Conservation (phyloP, 2,797 vertebrate species). For the Coluber constrictor region DNA sequence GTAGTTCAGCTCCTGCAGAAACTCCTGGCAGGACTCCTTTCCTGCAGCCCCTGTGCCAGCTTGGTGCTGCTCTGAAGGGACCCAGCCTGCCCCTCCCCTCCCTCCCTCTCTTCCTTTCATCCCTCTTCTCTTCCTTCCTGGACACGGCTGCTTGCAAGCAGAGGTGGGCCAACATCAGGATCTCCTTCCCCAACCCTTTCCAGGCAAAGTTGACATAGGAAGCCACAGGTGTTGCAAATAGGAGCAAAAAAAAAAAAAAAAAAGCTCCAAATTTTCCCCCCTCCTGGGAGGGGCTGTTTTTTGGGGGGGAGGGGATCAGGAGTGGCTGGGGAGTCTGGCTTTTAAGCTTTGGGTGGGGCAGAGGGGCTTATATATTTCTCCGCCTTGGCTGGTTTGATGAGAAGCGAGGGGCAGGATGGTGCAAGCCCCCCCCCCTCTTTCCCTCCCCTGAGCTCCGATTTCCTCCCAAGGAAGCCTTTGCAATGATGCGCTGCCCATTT, state of each 20-base stretch:
- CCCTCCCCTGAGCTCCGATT: background rate
- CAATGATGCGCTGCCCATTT: slow-evolving; percentile 20
- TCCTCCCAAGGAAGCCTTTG: background rate
- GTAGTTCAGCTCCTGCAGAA: background rate
- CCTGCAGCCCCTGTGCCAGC: too few relatives aligned
- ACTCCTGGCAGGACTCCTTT: background rate
- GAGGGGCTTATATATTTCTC: background rate
- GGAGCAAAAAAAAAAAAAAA: background rate
- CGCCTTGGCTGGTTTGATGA: background rate
- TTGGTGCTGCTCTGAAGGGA: background rate
- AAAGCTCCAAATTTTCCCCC: background rate
- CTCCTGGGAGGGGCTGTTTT: background rate
- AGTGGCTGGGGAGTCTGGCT: background rate
- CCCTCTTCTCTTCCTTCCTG: background rate
- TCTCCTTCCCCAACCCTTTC: background rate
- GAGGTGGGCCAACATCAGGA: background rate
- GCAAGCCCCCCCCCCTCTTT: rapidly evolving
- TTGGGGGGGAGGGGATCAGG: background rate
- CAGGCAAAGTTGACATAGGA: background rate
- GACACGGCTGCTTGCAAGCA: background rate
- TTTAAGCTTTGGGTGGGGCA: background rate
- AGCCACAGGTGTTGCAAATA: background rate
- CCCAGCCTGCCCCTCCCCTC: too few relatives aligned
- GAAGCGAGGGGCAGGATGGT: background rate
- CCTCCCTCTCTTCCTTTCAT: too few relatives aligned